Conservation (phyloP, 2,113 vertebrate species). For the Gymnogyps californianus region DNA sequence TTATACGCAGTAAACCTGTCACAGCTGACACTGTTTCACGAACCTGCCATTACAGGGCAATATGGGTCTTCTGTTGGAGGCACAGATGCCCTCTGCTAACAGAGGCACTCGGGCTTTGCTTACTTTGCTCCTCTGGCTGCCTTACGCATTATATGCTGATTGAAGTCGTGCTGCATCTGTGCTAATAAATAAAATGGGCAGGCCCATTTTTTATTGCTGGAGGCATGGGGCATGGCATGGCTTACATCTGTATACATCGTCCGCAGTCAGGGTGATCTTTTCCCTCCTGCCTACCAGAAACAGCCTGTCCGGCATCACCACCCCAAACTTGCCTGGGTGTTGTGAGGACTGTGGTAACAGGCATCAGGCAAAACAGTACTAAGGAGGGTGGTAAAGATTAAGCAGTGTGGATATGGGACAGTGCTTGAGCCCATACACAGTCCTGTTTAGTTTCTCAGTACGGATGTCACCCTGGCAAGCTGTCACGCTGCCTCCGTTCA, state of each 20-base stretch:
- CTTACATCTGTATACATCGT: neutral
- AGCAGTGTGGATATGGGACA: neutral
- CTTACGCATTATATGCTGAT: rapidly evolving
- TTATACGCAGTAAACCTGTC: neutral
- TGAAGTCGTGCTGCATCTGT: neutral
- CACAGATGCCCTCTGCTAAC: neutral
- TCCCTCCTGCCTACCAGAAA: neutral
- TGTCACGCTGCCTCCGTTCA: neutral
- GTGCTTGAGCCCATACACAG: neutral
- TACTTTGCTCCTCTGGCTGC: neutral
- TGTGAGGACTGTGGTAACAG: neutral
- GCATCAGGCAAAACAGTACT: neutral
- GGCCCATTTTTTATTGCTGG: neutral
- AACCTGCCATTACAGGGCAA: neutral
- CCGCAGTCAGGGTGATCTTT: neutral
- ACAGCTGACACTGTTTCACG: neutral
- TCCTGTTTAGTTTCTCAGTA: neutral
- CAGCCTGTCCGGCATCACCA: neutral
- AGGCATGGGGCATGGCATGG: neutral
- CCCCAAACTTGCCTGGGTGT: neutral
- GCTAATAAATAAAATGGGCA: neutral
- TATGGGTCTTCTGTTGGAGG: neutral
- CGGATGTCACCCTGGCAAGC: neutral
- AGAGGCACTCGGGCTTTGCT: neutral
- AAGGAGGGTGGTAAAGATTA: neutral